A percentile compares a stretch with the other conserved stretches of the same genome.
Conservation (phyloP, 37 sponge, comb jelly and placozoan species). For the Halichondria panicea region DNA sequence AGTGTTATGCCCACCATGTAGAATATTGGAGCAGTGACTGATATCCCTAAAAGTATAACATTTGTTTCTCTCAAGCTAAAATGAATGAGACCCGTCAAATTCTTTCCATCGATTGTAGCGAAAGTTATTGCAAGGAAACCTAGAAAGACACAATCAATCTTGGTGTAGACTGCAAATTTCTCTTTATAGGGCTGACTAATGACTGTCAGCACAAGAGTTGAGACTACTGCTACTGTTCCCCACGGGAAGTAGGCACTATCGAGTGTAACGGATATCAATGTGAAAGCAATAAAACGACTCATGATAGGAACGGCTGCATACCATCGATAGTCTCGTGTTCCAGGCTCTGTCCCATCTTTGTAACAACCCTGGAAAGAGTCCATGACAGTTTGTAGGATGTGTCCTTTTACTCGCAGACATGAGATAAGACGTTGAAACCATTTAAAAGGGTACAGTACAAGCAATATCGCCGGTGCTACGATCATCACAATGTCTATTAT, state of each 20-base stretch:
- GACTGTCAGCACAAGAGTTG: neutral
- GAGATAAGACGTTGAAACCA: conserved; percentile 9
- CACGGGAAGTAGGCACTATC: neutral
- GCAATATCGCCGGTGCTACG: conserved; percentile 34
- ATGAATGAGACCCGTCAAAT: too few species aligned
- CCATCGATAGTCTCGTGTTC: conserved; percentile 39
- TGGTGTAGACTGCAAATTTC: neutral
- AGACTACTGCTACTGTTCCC: neutral
- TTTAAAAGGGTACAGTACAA: conserved; percentile 6
- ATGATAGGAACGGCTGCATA: conserved; percentile 53
- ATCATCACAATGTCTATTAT: conserved; percentile 12
- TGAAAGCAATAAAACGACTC: conserved; percentile 27
- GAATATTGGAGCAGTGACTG: too few species aligned
- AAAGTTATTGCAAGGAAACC: too few species aligned
- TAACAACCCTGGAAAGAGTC: conserved; percentile 69
- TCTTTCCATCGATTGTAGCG: too few species aligned
- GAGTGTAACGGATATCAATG: conserved; percentile 11
- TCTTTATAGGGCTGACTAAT: neutral
- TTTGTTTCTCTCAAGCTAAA: too few species aligned
- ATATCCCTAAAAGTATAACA: too few species aligned
- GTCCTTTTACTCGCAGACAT: neutral
- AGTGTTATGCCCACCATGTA: too few species aligned
- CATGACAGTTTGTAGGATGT: conserved; percentile 29
- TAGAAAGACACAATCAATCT: neutral
- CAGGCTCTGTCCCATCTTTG: conserved; percentile 51